A percentile compares a stretch with the other conserved stretches of the same genome.
These are phyloP conservation scores for Andricus curvator DNA, from an alignment of 2,888 invertebrate genomes.

Conservation along the genomic window DNA sequence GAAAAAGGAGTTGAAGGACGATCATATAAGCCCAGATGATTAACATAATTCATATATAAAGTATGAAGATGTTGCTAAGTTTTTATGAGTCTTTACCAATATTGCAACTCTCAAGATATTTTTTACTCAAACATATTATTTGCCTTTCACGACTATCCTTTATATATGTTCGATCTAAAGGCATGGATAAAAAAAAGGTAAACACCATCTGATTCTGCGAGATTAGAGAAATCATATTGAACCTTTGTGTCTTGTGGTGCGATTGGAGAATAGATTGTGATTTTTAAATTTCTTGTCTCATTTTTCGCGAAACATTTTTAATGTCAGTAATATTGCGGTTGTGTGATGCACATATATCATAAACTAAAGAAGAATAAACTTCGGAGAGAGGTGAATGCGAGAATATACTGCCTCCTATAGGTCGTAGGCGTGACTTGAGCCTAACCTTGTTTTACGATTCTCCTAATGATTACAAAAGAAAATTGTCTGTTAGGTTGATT, in stretches of 20 bases:
- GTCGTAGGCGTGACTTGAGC: slow-evolving; percentile 56
- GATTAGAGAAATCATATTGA: neutral
- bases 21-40: neutral
- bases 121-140: neutral
- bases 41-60: neutral
- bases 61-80: neutral
- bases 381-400: slow-evolving; percentile 12
- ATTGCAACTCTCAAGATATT: neutral
- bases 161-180: neutral
- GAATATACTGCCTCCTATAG: slow-evolving; percentile 47
- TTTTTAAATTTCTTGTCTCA: neutral
- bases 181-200: neutral
- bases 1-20: neutral
- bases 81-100: neutral
- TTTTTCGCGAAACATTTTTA: neutral
- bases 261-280: neutral
- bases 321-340: neutral
- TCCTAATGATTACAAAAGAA: slow-evolving; percentile 42
- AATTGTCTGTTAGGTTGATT: neutral
- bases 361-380: neutral
- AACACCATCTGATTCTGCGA: neutral
- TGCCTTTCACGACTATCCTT: neutral
- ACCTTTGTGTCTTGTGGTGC: neutral
- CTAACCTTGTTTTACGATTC: slow-evolving; percentile 47
- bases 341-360: neutral